Evolutionary conservation across 2,113 vertebrate species (phyloP).

Genomic region (Zosterops lateralis): DNA sequence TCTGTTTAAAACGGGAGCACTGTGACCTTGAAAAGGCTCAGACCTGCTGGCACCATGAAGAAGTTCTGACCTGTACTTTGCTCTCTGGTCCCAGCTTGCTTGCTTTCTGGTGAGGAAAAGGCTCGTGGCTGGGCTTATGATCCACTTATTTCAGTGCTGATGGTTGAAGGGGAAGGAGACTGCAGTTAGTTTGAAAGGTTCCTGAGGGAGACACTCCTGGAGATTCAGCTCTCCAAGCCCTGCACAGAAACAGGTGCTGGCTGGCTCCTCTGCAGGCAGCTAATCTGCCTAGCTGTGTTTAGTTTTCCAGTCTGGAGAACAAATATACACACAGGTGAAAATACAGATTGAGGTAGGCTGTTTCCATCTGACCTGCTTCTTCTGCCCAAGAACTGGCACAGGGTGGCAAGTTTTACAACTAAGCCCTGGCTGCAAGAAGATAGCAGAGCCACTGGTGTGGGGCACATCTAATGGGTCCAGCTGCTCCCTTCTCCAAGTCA

Average conservation of each 20-base stretch:
- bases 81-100: not conserved
- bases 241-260: rapidly evolving
- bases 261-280: not conserved
- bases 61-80: not conserved
- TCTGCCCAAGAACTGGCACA: not conserved
- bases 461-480: not conserved
- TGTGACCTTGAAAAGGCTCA: conserved; percentile 14
- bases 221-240: not conserved
- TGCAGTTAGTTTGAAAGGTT: not conserved
- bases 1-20: not conserved
- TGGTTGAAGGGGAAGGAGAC: not conserved
- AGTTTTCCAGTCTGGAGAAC: not conserved
- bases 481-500: not conserved
- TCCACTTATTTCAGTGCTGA: not conserved
- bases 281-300: not conserved
- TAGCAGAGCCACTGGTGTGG: not conserved
- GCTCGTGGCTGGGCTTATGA: not conserved
- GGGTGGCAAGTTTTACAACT: not conserved
- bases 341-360: not conserved
- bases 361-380: not conserved
- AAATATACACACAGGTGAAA: not conserved
- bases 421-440: not conserved
- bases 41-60: not conserved
- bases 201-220: not conserved
- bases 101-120: not conserved